Evolutionary conservation across 2,888 invertebrate genomes (phyloP).

Genomic region (Cephus pulcher): DNA sequence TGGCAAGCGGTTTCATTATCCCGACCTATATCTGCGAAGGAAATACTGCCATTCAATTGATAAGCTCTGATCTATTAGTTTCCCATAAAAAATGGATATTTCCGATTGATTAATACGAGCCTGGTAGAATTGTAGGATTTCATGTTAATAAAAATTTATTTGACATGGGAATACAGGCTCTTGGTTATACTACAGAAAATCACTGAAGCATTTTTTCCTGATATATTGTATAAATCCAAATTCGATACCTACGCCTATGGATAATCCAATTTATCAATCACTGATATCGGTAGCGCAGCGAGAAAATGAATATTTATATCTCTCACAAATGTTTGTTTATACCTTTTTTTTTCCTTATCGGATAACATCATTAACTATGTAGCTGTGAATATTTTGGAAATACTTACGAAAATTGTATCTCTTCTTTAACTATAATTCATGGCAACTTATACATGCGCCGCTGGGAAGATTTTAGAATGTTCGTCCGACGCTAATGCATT

Average conservation of each 20-base stretch:
- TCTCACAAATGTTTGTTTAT: not conserved
- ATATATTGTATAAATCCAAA: not conserved
- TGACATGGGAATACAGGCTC: not conserved
- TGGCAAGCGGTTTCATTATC: slow-evolving; percentile 34
- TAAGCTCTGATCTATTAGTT: slow-evolving; percentile 23
- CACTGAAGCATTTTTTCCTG: too few relatives aligned
- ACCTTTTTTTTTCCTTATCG: not conserved
- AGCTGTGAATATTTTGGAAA: too few relatives aligned
- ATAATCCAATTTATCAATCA: not conserved
- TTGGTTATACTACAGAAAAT: not conserved
- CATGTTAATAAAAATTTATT: not conserved
- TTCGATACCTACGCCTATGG: not conserved
- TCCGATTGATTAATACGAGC: slow-evolving; percentile 34
- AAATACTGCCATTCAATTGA: slow-evolving; percentile 7
- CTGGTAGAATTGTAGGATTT: not conserved
- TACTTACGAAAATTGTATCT: too few relatives aligned
- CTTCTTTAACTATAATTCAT: not conserved
- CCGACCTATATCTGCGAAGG: slow-evolving; percentile 32
- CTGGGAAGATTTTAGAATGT: not conserved
- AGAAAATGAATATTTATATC: not conserved
- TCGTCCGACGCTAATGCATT: not conserved
- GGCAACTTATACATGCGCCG: not conserved
- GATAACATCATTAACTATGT: not conserved
- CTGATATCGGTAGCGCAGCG: not conserved
- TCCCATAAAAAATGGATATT: slow-evolving; percentile 30